phyloP scores from a whole-genome alignment of 2,113 vertebrate genomes.

The Hippocampus mohnikei region DNA sequence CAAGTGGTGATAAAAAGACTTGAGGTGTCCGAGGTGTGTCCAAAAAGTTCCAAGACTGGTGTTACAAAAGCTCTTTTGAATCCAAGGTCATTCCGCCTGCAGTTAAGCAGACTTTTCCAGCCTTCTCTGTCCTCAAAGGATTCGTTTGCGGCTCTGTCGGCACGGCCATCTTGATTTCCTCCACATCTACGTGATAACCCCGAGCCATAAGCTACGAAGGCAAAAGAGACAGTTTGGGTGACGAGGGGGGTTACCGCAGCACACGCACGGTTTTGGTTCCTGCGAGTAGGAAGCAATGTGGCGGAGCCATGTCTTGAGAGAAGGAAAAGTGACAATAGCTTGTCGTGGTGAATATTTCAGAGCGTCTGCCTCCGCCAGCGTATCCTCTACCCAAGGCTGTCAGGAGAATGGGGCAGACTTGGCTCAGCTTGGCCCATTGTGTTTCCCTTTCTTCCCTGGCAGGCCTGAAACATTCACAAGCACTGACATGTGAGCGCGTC shows the following conservation, averaged over 20 bases:
- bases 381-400: not conserved
- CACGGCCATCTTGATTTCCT: no score
- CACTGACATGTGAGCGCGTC: no score
- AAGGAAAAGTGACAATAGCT: constrained; percentile 21
- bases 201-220: no score
- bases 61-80: not conserved
- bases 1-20: constrained; percentile 54
- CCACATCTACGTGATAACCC: no score
- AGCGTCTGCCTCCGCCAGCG: constrained; percentile 1
- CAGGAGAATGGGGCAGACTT: not conserved
- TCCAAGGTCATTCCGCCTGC: not conserved
- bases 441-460: not conserved
- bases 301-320: not conserved
- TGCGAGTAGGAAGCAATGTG: not conserved
- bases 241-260: no score
- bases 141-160: no score
- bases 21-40: constrained; percentile 13
- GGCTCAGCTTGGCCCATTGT: not conserved
- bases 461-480: no score
- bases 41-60: not conserved
- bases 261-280: no score
- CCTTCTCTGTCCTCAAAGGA: no score
- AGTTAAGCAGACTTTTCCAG: no score
- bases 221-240: no score
- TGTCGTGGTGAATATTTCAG: constrained; percentile 4